phyloP scores from a whole-genome alignment of 2,113 vertebrate genomes.

The Acanthisitta chloris region DNA sequence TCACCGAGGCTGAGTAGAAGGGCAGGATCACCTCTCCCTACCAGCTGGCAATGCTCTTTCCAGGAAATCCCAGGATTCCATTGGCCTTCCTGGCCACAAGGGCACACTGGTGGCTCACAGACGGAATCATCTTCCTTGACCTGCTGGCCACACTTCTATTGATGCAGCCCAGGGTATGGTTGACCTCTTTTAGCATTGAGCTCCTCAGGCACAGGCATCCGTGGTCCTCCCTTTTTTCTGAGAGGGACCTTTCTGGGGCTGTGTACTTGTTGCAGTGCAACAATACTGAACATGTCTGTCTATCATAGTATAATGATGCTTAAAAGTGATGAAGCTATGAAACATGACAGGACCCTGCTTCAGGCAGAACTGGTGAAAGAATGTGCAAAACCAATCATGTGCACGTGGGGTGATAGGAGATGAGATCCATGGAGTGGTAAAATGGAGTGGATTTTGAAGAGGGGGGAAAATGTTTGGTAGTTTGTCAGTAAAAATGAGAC shows the following conservation, averaged over 20 bases:
- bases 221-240: neutral
- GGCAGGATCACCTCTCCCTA: too few species aligned
- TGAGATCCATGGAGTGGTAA: neutral
- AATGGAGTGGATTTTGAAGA: neutral
- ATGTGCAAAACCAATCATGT: accelerated
- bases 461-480: neutral
- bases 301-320: neutral
- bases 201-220: neutral
- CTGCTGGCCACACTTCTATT: neutral
- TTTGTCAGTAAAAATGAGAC: neutral
- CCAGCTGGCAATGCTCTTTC: too few species aligned
- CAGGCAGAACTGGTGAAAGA: neutral
- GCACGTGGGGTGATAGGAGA: neutral
- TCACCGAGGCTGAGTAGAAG: too few species aligned
- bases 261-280: accelerated
- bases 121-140: neutral
- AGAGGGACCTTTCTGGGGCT: neutral
- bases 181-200: neutral
- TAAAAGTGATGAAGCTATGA: neutral
- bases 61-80: too few species aligned
- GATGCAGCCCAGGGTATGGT: neutral
- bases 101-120: too few species aligned
- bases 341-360: accelerated
- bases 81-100: too few species aligned
- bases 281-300: neutral